Base-by-base conservation (phyloP, 2,888 invertebrate species). In the Timema cristinae region DNA sequence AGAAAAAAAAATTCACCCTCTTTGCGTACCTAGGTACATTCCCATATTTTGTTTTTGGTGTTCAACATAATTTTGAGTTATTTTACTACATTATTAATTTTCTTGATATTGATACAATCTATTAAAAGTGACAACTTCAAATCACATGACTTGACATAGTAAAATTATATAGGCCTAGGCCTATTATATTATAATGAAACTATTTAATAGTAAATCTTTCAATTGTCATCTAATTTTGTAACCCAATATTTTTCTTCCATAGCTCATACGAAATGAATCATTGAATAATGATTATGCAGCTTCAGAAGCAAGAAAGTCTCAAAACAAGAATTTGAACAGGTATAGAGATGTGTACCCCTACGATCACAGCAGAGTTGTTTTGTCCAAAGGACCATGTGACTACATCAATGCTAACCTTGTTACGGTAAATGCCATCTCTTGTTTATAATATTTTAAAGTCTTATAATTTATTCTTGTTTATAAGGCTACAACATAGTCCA, bases 381-480 rank as follows among this genome's bases (percentile, higher is more conserved):
- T 98, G 66, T 84, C 88, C 77, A 87, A 90, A 79, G 89, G 90
- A 75, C 84, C 88, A 68, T 89, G 88, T 59, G 93, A 97, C 83
- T 98, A 98, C 82, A 97, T 98, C 79, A 98, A 98, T 85, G 97
- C 98, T 70, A 98, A 95, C 84, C 85, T 94, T 77, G 91, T 98
- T 71, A 88, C 88, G 86, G 92, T 92, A 84, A 83, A 32, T 32
- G 32, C 32, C 32, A 32, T 32, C 32, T 32, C 32, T 32, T 32
- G 2, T 32, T 32, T 32, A 32, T 32, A 32, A 32, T 1, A 32
- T 32, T n/a, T n/a, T n/a, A n/a, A n/a, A 32, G 32, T 32, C 32
- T 32, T 32, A 32, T 4, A 32, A 32, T 32, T 32, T 32, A 32
- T 32, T 32, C 4, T 32, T 32, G 2, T 32, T 32, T 32, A 32